These are phyloP conservation scores for Triops cancriformis DNA, from an alignment of 1,140 invertebrate species.

Conservation along the genomic window DNA sequence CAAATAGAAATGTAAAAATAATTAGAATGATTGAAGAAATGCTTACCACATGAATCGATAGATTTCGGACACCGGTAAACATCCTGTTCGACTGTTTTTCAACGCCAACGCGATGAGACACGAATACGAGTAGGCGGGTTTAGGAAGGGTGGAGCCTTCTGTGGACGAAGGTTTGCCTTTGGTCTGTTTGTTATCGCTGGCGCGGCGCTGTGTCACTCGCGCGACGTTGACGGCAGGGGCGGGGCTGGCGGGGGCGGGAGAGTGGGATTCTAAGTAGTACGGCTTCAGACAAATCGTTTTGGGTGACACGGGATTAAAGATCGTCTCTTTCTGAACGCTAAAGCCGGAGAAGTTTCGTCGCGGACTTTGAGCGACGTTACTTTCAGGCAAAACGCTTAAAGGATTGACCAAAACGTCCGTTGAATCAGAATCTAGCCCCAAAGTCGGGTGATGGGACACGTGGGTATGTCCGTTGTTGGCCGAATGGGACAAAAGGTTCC, in stretches of 20 bases:
- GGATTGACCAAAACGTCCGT: constrained; percentile 26
- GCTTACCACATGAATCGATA: constrained; percentile 97
- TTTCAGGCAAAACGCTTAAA: constrained; percentile 22
- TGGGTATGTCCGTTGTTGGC: background rate
- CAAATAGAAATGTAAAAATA: background rate
- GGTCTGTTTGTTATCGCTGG: constrained; percentile 16
- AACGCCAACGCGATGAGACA: constrained; percentile 95
- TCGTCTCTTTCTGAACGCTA: constrained; percentile 19
- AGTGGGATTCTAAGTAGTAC: constrained; percentile 6
- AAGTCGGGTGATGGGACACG: background rate
- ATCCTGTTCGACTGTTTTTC: constrained; percentile 89
- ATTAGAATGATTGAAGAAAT: background rate
- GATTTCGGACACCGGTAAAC: constrained; percentile 93
- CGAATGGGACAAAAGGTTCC: background rate
- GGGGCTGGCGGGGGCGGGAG: constrained; percentile 24
- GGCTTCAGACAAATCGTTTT: constrained; percentile 15
- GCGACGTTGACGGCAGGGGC: constrained; percentile 15
- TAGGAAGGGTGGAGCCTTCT: constrained; percentile 70
- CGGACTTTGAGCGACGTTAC: background rate
- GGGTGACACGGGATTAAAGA: background rate
- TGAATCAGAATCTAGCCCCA: constrained; percentile 24
- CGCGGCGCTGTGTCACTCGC: background rate
- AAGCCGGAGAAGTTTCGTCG: constrained; percentile 5
- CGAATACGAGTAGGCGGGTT: constrained; percentile 94
- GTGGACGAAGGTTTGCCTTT: constrained; percentile 37